Evolutionary conservation across 2,113 vertebrate genomes (phyloP).

Genomic region (Carassius carassius): DNA sequence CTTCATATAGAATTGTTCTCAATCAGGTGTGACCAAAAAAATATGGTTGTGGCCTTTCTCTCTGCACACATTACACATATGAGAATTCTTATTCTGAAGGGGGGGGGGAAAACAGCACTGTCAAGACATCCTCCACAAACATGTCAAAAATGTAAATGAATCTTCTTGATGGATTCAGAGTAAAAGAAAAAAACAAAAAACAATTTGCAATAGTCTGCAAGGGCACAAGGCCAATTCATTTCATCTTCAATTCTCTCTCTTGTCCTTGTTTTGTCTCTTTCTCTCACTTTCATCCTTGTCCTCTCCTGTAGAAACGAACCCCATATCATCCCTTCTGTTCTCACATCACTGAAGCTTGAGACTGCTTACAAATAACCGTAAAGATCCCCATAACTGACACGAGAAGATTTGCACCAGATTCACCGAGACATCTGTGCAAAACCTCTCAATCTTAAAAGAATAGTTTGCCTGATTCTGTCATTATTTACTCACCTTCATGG

Average conservation of each 20-base stretch:
- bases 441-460: slow-evolving; percentile 2
- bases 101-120: background rate
- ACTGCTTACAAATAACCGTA: slow-evolving; percentile 11
- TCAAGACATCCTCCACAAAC: background rate
- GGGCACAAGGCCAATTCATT: slow-evolving; percentile 6
- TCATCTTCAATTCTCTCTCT: slow-evolving; percentile 28
- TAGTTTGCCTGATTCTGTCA: background rate
- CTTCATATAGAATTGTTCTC: slow-evolving; percentile 29
- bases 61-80: background rate
- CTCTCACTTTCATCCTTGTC: slow-evolving; percentile 29
- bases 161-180: background rate
- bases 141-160: slow-evolving; percentile 18
- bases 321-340: background rate
- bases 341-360: slow-evolving; percentile 14
- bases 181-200: background rate
- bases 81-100: background rate
- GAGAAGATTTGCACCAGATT: background rate
- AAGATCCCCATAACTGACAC: background rate
- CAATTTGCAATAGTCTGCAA: background rate
- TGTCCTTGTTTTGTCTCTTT: slow-evolving; percentile 18
- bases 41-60: slow-evolving; percentile 7
- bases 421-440: slow-evolving; percentile 2
- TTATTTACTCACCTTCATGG: slow-evolving; percentile 3
- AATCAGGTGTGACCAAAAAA: background rate
- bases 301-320: slow-evolving; percentile 5